Evolutionary conservation across 2,888 invertebrate species (phyloP), one percentile per base, ranked within the genome.

Genomic region (Tetramorium bicarinatum): DNA sequence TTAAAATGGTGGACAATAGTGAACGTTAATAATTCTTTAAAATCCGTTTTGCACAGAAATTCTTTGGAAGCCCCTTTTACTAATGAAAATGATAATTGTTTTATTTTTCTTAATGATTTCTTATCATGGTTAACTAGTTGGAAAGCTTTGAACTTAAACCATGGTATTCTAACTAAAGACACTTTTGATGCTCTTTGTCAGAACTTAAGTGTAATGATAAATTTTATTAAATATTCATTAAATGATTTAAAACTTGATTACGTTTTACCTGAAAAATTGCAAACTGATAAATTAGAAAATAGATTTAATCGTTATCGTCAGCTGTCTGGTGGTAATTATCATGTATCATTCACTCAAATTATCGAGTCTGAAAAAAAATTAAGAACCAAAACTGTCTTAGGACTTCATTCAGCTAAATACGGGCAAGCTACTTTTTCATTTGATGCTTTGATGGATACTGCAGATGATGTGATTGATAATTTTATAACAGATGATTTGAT

Each of bases 271-370:
- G 21, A 11, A 1, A 54, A 54, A 54, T 54, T 54, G 11, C 54
- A 54, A 54, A 21, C 21, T 54, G 21, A 21, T 4, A 54, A 54
- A 11, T 4, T 54, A 54, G 54, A 54, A 34, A 34, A 54, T 54
- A 54, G 54, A 54, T 54, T 54, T 54, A 54, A 11, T 54, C 54
- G 21, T 54, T 21, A 54, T 54, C 54, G 54, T 21, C 54, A 54
- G 54, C 21, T 54, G 4, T 21, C 54, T 54, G 54, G 21, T 54
- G 21, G 3, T 44, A 54, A 54, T 54, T 54, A 21, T 54, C 21
- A 54, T 4, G 11, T 54, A 54, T 54, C 11, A 11, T 21, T 11
- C 11, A 54, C 4, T 54, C 11, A 54, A 54, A 54, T 54, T 54
- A 54, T 54, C 9, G 54, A 54, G 21, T 21, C 21, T 54, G 21